Conservation (phyloP, 2,113 vertebrate species). For the Podilymbus podiceps region DNA sequence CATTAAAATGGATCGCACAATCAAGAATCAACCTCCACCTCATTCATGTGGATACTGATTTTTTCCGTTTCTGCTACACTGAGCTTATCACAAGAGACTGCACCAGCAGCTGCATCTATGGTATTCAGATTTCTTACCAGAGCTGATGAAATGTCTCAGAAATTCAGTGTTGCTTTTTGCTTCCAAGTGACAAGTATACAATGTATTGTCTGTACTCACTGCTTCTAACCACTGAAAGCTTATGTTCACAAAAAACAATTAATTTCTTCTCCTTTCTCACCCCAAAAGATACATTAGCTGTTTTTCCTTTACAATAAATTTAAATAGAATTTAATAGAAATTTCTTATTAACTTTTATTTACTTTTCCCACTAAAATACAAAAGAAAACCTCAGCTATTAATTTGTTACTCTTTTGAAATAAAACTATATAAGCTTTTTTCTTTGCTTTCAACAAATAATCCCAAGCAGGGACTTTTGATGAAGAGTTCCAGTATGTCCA, state of each 20-base stretch:
- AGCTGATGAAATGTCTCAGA: slow-evolving; percentile 32
- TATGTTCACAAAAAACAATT: neutral
- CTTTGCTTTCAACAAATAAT: neutral
- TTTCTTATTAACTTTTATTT: neutral
- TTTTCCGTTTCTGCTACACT: slow-evolving; percentile 20
- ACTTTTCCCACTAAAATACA: neutral
- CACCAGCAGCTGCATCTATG: neutral
- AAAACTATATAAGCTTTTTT: neutral
- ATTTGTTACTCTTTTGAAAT: neutral
- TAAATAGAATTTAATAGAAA: neutral
- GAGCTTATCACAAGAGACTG: slow-evolving; percentile 20
- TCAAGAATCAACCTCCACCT: neutral
- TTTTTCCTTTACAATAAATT: neutral
- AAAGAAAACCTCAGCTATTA: neutral
- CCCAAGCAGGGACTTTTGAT: neutral
- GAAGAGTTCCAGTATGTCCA: neutral
- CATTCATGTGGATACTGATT: neutral
- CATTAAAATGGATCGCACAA: neutral
- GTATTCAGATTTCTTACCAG: slow-evolving; percentile 12
- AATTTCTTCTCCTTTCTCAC: neutral
- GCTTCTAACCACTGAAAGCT: neutral
- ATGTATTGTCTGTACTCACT: neutral
- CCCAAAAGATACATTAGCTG: neutral
- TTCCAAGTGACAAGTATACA: slow-evolving; percentile 39
- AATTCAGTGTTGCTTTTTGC: neutral